Conservation (phyloP, 92 coral and sea anemone species). For the Isaurus tuberculatus region DNA sequence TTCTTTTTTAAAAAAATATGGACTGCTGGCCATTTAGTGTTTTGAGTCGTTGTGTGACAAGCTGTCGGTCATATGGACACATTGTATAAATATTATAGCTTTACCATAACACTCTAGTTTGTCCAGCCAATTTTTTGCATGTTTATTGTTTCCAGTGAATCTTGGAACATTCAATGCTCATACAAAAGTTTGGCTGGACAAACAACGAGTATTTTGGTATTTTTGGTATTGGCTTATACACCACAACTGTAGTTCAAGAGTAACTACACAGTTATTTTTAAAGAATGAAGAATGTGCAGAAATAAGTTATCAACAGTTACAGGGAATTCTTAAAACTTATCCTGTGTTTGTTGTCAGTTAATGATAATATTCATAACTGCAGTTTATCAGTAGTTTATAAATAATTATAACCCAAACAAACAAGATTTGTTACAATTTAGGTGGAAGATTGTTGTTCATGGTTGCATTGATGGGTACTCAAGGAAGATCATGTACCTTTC, state of each 20-base stretch:
- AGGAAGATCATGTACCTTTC: constrained; percentile 66
- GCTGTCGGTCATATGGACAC: background rate
- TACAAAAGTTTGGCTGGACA: constrained; percentile 3
- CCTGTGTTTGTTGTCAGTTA: background rate
- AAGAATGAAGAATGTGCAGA: background rate
- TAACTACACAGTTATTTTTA: constrained; percentile 1
- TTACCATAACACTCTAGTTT: constrained; percentile 2
- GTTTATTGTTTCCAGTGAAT: background rate
- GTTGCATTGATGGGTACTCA: constrained; percentile 66
- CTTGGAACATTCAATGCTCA: background rate
- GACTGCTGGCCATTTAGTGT: constrained; percentile 23
- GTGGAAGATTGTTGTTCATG: constrained; percentile 66
- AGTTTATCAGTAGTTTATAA: background rate
- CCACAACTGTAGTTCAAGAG: constrained; percentile 4
- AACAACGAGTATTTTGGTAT: background rate
- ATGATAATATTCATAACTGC: background rate
- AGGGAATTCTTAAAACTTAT: background rate
- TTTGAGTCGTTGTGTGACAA: background rate
- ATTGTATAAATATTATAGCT: background rate
- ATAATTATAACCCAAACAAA: background rate
- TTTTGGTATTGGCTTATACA: constrained; percentile 2
- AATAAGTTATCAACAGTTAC: background rate
- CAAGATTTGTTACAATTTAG: constrained; percentile 39
- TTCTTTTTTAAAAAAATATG: background rate
- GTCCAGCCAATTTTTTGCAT: constrained; percentile 1